These are phyloP conservation scores for Noctua fimbriata DNA, from an alignment of 2,888 invertebrate genomes.

Conservation along the genomic window DNA sequence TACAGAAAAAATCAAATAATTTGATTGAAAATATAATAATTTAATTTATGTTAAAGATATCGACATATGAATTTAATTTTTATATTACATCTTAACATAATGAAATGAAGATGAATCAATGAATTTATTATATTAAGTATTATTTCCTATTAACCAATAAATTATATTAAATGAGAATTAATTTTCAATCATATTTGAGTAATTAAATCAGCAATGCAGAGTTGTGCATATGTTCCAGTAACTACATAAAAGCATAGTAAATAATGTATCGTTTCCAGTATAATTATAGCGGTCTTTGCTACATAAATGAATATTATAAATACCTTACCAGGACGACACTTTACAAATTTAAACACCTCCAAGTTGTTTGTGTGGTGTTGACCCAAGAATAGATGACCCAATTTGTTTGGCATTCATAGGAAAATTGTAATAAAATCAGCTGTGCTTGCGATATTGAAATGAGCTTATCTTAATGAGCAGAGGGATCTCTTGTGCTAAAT, in stretches of 20 bases:
- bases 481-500: neutral
- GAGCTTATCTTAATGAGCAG: conserved; percentile 1
- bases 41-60: conserved; percentile 9
- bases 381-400: neutral
- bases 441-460: neutral
- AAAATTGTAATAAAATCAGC: neutral
- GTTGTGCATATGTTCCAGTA: conserved; percentile 41
- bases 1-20: conserved; percentile 20
- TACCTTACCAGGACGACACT: conserved; percentile 54
- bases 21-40: conserved; percentile 9
- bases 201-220: conserved; percentile 29
- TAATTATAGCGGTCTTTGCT: conserved; percentile 31
- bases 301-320: conserved; percentile 35
- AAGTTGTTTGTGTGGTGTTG: neutral
- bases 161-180: conserved; percentile 27
- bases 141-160: conserved; percentile 26
- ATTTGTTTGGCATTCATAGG: neutral
- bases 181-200: conserved; percentile 10
- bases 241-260: conserved; percentile 39
- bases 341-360: neutral
- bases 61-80: conserved; percentile 16
- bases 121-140: conserved; percentile 35
- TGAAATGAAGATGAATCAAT: conserved; percentile 50
- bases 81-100: conserved; percentile 43
- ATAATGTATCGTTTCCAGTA: conserved; percentile 32